Evolutionary conservation across 2,797 vertebrate species (phyloP).

Genomic region (Acrocephalus scirpaceus): DNA sequence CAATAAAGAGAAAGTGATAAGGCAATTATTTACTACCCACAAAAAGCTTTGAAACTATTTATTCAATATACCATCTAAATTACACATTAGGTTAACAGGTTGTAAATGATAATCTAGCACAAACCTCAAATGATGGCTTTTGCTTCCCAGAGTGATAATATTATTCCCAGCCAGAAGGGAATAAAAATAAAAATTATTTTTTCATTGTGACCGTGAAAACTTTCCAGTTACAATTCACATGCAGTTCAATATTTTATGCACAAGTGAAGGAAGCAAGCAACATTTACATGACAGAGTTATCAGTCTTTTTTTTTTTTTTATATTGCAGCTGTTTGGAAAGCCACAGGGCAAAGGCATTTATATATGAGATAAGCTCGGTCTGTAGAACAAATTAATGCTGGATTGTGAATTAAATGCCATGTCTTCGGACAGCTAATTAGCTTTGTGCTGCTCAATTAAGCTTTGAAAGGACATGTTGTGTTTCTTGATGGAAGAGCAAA

Average conservation of each 20-base stretch:
- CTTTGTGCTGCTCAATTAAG: slow-evolving; percentile 82
- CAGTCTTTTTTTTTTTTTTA: slow-evolving; percentile 68
- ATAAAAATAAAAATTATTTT: slow-evolving; percentile 32
- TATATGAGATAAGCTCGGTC: slow-evolving; percentile 77
- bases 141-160: neutral
- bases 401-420: slow-evolving; percentile 80
- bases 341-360: slow-evolving; percentile 78
- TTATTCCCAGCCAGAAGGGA: slow-evolving; percentile 4
- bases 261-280: slow-evolving; percentile 57
- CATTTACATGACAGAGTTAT: slow-evolving; percentile 74
- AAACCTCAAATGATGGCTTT: slow-evolving; percentile 22
- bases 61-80: slow-evolving; percentile 43
- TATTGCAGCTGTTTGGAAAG: slow-evolving; percentile 76
- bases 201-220: slow-evolving; percentile 16
- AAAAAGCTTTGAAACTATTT: slow-evolving; percentile 53
- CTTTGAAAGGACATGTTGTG: slow-evolving; percentile 78
- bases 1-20: slow-evolving; percentile 31
- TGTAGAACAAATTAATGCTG: slow-evolving; percentile 80
- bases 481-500: slow-evolving; percentile 77
- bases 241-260: slow-evolving; percentile 51
- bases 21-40: slow-evolving; percentile 31
- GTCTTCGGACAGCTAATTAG: slow-evolving; percentile 83
- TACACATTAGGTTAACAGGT: slow-evolving; percentile 56
- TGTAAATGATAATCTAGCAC: slow-evolving; percentile 20
- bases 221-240: slow-evolving; percentile 54